Base-by-base conservation (phyloP, 1,140 invertebrate genomes). In the Neuroterus valhalla region DNA sequence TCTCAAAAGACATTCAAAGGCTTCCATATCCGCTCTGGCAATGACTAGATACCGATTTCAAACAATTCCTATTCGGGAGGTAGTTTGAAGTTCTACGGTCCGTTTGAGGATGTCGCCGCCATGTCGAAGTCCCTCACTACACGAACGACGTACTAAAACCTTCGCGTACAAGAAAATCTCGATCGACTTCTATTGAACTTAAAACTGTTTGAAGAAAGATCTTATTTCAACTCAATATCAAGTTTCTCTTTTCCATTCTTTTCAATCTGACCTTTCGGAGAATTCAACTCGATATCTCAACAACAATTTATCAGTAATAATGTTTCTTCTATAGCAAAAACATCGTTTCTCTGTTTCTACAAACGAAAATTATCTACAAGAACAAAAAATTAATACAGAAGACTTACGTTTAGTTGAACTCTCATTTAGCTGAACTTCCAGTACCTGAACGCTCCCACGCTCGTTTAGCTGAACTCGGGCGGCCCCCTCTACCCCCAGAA, bases 61-160 rank as follows among this genome's bases (percentile, higher is more conserved):
- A 62, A 62, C 55, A 62, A 62, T 62, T 62, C 55, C 55, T 23
- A 62, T 62, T 62, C 55, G 31, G 26, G 23, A 62, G 26, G 55
- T 23, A 62, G 21, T 62, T 62, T 62, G 55, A 62, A 62, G 26
- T 62, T 62, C 55, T 62, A 62, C 31, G 55, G 26, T 62, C 14
- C 55, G 55, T 62, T 62, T 62, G 23, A 62, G 55, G 55, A 62
- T 62, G 55, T 62, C 55, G 55, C n/a, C 17, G 19, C 23, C 26
- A 26, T 55, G 52, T 55, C 19, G 21, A 55, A 55, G 19, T 55
- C 52, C 52, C 26, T 62, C 12, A 26, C 19, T 52, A 21, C 15
- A 31, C 55, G 55, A 62, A 62, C 23, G 31, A 62, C 21, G 55
- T 31, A 62, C 26, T 31, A 62, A 62, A 38, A 38, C 21, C 23